These are phyloP conservation scores for Cheilinus undulatus DNA, from an alignment of 2,113 vertebrate species.

Conservation along the genomic window DNA sequence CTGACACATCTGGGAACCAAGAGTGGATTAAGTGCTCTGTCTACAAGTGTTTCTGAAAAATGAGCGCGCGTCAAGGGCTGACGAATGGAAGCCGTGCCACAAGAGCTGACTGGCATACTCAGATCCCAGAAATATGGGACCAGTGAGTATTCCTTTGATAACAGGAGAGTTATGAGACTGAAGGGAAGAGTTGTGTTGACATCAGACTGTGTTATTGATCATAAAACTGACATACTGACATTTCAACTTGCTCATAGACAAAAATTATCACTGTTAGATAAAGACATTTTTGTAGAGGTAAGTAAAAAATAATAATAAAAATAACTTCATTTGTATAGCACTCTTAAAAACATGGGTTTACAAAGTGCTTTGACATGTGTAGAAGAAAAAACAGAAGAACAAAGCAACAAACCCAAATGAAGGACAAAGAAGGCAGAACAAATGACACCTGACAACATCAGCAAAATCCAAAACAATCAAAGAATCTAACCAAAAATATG, in stretches of 20 bases:
- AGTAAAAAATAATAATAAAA: too few relatives aligned
- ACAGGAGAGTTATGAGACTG: constrained; percentile 18
- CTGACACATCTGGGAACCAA: constrained; percentile 67
- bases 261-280: constrained; percentile 5
- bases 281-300: constrained; percentile 13
- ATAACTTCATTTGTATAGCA: too few relatives aligned
- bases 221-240: neutral
- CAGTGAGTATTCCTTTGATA: constrained; percentile 11
- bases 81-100: constrained; percentile 45
- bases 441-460: too few relatives aligned
- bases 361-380: too few relatives aligned
- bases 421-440: too few relatives aligned
- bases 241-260: neutral
- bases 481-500: too few relatives aligned
- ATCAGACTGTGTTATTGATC: constrained; percentile 17
- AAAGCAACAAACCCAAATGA: too few relatives aligned
- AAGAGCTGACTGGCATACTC: constrained; percentile 48
- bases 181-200: neutral
- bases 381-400: too few relatives aligned
- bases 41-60: constrained; percentile 58
- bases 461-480: too few relatives aligned
- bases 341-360: too few relatives aligned
- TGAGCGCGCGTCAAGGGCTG: constrained; percentile 29
- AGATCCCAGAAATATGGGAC: constrained; percentile 46
- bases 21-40: constrained; percentile 60